Conservation (phyloP, 2,888 invertebrate genomes). For the Pristionchus mayeri region DNA sequence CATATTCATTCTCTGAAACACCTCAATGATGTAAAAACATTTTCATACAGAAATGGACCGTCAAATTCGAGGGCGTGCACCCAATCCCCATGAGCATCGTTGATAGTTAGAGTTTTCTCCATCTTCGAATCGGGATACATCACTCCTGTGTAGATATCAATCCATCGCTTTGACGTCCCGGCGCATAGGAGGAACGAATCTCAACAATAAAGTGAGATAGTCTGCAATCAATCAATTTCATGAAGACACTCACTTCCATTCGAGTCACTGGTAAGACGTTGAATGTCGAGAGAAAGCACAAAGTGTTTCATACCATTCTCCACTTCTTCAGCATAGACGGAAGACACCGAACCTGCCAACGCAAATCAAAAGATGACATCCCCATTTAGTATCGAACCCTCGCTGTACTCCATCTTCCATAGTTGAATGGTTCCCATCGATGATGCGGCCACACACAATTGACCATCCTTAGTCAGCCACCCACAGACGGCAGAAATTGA, state of each 20-base stretch:
- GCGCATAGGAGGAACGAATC: conserved; percentile 58
- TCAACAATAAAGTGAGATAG: background rate
- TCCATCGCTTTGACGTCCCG: conserved; percentile 65
- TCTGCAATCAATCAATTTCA: background rate
- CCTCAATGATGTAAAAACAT: background rate
- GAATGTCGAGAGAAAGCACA: conserved; percentile 40
- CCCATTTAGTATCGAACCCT: background rate
- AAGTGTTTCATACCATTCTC: background rate
- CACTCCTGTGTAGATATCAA: conserved; percentile 57
- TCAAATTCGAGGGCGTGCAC: conserved; percentile 67
- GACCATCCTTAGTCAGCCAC: conserved; percentile 2
- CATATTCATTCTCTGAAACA: conserved; percentile 1
- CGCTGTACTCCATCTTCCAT: background rate
- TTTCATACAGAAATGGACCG: conserved; percentile 49
- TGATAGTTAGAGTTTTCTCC: conserved; percentile 53
- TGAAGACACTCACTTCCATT: background rate
- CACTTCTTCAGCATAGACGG: background rate
- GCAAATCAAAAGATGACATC: background rate
- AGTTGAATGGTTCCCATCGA: conserved; percentile 1
- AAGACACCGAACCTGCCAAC: background rate
- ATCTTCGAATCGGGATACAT: conserved; percentile 8
- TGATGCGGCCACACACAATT: background rate
- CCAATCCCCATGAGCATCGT: conserved; percentile 66
- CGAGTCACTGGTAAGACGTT: background rate
- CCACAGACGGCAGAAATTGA: conserved; percentile 39